Conservation (phyloP, 2,888 invertebrate species). For the Lomographa bimaculata region DNA sequence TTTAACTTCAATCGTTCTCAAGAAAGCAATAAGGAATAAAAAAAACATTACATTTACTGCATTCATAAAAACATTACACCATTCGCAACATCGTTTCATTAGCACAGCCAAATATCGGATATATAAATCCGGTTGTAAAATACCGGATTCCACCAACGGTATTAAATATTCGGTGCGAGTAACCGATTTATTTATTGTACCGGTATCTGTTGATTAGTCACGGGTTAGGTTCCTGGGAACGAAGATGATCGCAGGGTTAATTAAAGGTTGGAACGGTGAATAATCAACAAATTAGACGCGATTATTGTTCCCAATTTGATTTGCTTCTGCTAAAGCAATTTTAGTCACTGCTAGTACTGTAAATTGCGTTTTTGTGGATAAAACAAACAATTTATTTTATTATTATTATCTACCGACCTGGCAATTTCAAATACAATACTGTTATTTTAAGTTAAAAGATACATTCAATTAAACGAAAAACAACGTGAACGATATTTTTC, state of each 20-base stretch:
- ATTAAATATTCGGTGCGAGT: conserved; percentile 3
- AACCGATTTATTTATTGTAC: conserved; percentile 5
- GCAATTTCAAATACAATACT: too few relatives aligned
- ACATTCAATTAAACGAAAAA: too few relatives aligned
- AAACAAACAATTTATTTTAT: too few relatives aligned
- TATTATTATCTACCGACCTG: too few relatives aligned
- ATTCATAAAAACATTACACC: conserved; percentile 5
- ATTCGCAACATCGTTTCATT: too few relatives aligned
- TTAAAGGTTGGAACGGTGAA: conserved; percentile 10
- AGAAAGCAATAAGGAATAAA: too few relatives aligned
- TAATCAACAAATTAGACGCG: conserved; percentile 10
- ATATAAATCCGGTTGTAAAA: conserved; percentile 17
- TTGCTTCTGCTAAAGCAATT: conserved; percentile 4
- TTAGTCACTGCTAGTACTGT: neutral
- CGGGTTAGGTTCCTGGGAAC: conserved; percentile 10
- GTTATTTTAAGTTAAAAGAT: too few relatives aligned
- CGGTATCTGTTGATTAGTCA: conserved; percentile 10
- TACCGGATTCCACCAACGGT: conserved; percentile 12
- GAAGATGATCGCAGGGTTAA: conserved; percentile 5
- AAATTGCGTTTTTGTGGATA: neutral
- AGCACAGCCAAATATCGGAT: too few relatives aligned
- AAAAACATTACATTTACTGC: neutral
- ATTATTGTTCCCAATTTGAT: conserved; percentile 5
- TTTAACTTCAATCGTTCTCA: too few relatives aligned
- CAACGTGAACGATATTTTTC: too few relatives aligned